Base-by-base conservation (phyloP, 2,888 invertebrate genomes). In the Synanthedon andrenaeformis region DNA sequence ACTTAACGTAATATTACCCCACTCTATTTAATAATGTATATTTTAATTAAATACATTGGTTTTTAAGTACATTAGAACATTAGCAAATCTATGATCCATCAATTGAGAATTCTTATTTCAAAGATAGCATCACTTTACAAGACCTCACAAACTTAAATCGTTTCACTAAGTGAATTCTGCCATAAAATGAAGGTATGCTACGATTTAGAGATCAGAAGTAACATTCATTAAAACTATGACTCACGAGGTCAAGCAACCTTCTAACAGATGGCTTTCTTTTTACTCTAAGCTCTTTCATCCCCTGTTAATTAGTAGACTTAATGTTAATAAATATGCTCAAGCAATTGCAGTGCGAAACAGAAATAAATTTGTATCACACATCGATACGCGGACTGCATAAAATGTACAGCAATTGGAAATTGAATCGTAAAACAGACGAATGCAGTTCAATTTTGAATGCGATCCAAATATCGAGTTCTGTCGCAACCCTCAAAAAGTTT, bases 341-440 rank as follows among this genome's bases (percentile, higher is more conserved):
- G 71, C 76, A 75, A 79, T 79, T 77, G 79, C 76, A 74, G 75
- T 83, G 81, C 74, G 77, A 82, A 79, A 79, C 70, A 72, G 75
- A 79, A 82, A 87, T 86, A 86, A 86, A 86, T 87, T 83, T 78
- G 71, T 75, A 86, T 81, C 85, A 77, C 72, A 35, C 51, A 51
- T 77, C 70, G 70, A 72, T 70, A 66, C n/a, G 67, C 66, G 70
- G 73, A 74, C 70, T 72, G 68, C 66, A 64, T 69, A 63, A 68
- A n/a, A 51, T 63, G 58, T 54, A 51, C 51, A 35, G 23, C 52
- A 41, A 56, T 55, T 58, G 28, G 45, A 5, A 49, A 42, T 50
- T 41, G 68, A 60, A 57, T 57, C 63, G 59, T 74, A 67, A 52
- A 60, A 51, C 55, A 42, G 45, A 50, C 55, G 51, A 41, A 58